These are phyloP conservation scores for Silurus lanzhouensis DNA, from an alignment of 2,797 vertebrate species.

Conservation along the genomic window DNA sequence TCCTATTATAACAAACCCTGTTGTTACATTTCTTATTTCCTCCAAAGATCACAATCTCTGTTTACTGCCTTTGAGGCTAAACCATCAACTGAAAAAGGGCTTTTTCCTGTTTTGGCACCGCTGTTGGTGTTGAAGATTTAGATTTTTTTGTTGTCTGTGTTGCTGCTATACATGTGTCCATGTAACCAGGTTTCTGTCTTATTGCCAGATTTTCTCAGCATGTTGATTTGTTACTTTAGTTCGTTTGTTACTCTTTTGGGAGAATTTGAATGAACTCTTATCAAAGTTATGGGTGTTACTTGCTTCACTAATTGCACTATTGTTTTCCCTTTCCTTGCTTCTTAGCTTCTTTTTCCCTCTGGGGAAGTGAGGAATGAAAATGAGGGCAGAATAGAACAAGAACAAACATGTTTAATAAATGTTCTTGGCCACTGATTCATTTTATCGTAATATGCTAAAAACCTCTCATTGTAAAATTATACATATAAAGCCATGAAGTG, in stretches of 20 bases:
- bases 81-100: not conserved
- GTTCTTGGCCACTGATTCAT: not conserved
- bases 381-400: too few relatives aligned
- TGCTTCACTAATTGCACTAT: not conserved
- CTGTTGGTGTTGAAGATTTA: not conserved
- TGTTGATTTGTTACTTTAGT: not conserved
- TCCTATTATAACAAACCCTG: too few relatives aligned
- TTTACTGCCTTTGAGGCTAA: not conserved
- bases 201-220: not conserved
- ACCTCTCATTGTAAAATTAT: not conserved
- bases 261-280: not conserved
- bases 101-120: conserved; percentile 9
- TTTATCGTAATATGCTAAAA: not conserved
- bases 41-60: not conserved
- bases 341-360: not conserved
- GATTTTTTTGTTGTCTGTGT: not conserved
- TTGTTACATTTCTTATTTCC: not conserved
- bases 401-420: not conserved
- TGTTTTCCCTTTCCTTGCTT: not conserved
- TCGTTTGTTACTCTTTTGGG: not conserved
- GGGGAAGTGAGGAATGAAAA: not conserved
- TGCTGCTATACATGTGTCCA: not conserved
- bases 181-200: not conserved
- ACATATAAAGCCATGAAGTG: not conserved
- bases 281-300: not conserved